Base-by-base conservation (phyloP, 2,797 vertebrate genomes). In the Spheniscus humboldti region DNA sequence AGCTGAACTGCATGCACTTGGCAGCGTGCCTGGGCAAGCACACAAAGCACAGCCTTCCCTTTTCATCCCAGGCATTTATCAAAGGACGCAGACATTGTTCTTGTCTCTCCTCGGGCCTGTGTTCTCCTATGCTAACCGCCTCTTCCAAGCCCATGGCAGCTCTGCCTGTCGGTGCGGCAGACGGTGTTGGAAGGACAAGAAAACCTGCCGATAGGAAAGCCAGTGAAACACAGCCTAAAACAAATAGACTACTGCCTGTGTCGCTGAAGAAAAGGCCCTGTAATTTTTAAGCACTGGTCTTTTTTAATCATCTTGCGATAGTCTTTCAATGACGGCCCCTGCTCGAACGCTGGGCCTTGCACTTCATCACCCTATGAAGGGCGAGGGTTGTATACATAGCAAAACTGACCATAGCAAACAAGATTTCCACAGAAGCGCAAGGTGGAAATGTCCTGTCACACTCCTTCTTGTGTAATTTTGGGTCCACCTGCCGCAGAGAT, bases 1-100 rank as follows among this genome's bases (percentile, higher is more conserved):
- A 62, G 66, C 41, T 92, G 93, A 85, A 67, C 88, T 92, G 53
- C 79, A 18, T 53, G 53, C 10, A 50, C 45, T 84, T 94, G 95
- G 77, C 90, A 90, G 25, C 0, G 0, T 83, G 89, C 93, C 89
- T 89, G 62, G 75, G 68, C 78, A 75, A 80, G 79, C 35, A 88
- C 57, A 56, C 20, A 83, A 85, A 90, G 67, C 22, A 18, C 60
- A 85, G 28, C 45, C 90, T 93, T 95, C 39, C 76, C 39, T 95
- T 88, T 93, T 90, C 62, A 76, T 72, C 69, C 76, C 50, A 37
- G 52, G 71, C 7, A 0, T 50, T 92, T 72, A 86, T 85, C 90
- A 90, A 88, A 93, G 88, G 53, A 75, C 1, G 13, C 57, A 90
- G 83, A 60, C 7, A 0, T 63, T 87, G 79, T 81, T 88, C 90